Evolutionary conservation across 1,140 invertebrate genomes (phyloP).

Genomic region (Parasteatoda tepidariorum): DNA sequence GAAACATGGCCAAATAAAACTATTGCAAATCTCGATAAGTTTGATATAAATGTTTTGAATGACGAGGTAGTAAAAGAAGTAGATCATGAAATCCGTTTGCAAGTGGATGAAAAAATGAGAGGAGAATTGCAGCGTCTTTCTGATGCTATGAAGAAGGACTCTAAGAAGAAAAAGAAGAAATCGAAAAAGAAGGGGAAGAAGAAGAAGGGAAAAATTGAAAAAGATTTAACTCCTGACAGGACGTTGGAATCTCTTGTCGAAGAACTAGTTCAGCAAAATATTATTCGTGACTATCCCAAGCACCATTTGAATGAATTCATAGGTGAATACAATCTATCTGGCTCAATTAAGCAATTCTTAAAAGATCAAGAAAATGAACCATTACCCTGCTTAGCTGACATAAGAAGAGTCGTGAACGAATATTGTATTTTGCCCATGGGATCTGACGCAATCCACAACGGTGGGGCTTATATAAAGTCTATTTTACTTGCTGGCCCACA

Average conservation of each 20-base stretch:
- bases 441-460: constrained; percentile 14
- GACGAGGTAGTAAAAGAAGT: constrained; percentile 21
- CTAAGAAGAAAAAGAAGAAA: neutral
- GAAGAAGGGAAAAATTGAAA: constrained; percentile 92
- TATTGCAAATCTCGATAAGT: neutral
- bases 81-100: neutral
- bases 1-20: constrained; percentile 1
- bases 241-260: constrained; percentile 90
- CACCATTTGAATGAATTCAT: neutral
- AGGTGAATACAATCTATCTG: constrained; percentile 35
- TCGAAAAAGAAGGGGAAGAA: constrained; percentile 65
- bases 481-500: constrained; percentile 83
- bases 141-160: neutral
- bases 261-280: constrained; percentile 88
- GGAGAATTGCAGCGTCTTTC: neutral
- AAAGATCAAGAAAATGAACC: constrained; percentile 69
- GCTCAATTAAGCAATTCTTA: neutral
- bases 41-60: neutral
- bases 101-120: constrained; percentile 43
- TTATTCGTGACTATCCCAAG: constrained; percentile 67
- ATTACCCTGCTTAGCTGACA: constrained; percentile 80
- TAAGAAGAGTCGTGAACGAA: constrained; percentile 85
- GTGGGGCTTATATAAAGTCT: constrained; percentile 80
- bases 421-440: constrained; percentile 87
- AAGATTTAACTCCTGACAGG: constrained; percentile 94